Evolutionary conservation across 2,113 vertebrate species (phyloP).

Genomic region (human): GRCh38 chr4:70691001-70691500

Average conservation of each 20-base stretch:
- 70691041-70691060: too few species aligned
- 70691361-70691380: not conserved
- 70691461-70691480: not conserved
- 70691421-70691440: not conserved
- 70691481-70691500: not conserved
- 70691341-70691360: not conserved
- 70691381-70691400: not conserved
- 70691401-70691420: not conserved
- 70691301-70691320: not conserved
- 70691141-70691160: too few species aligned
- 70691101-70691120: too few species aligned
- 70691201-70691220: too few species aligned
- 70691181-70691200: too few species aligned
- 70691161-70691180: too few species aligned
- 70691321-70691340: not conserved
- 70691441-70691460: not conserved
- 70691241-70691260: too few species aligned
- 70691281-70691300: not conserved
- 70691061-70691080: too few species aligned
- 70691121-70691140: not conserved
- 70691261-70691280: not conserved
- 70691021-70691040: too few species aligned
- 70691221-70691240: too few species aligned
- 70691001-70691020: too few species aligned
- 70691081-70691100: too few species aligned